Percentiles rank a stretch among this genome's conserved stretches.
phyloP scores from a whole-genome alignment of 2,113 vertebrate species.

The Chionomys nivalis region DNA sequence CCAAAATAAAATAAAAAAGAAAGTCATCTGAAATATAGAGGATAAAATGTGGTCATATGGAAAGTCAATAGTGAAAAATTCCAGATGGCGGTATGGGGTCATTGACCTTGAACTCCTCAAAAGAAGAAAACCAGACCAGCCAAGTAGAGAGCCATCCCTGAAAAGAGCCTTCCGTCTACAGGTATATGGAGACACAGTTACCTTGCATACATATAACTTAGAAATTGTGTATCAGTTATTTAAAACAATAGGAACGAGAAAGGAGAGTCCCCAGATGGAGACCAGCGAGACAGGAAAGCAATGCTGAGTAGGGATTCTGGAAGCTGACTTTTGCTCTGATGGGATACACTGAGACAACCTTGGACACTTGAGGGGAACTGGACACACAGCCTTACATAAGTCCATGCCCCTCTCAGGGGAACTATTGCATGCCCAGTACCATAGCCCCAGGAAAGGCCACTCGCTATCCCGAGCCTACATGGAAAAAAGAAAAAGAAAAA shows the following conservation, averaged over 20 bases:
- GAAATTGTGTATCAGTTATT: background rate
- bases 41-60: background rate
- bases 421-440: background rate
- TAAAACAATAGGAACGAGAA: background rate
- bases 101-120: background rate
- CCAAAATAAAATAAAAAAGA: background rate
- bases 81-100: background rate
- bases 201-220: background rate
- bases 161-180: background rate
- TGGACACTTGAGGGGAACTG: background rate
- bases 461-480: background rate
- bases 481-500: background rate
- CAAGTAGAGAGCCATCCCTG: background rate
- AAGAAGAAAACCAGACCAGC: background rate
- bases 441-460: background rate
- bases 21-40: background rate
- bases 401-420: background rate
- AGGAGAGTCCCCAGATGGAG: background rate
- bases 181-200: accelerated
- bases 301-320: background rate
- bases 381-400: background rate
- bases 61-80: background rate
- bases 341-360: background rate
- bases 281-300: background rate
- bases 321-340: background rate